Base-by-base conservation (phyloP, 2,113 vertebrate genomes). In the Plectropomus leopardus region DNA sequence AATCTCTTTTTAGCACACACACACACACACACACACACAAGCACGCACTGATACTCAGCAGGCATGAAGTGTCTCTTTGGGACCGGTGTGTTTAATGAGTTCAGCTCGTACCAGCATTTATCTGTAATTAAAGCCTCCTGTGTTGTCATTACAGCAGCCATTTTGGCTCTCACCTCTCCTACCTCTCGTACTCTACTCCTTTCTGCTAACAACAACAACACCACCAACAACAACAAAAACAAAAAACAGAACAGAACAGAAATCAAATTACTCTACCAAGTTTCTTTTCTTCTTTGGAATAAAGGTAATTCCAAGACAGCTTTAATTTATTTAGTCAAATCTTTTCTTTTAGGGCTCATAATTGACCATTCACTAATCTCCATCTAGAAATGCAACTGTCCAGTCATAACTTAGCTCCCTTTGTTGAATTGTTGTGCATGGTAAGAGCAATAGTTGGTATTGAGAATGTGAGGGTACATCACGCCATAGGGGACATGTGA, bases 81-180 rank as follows among this genome's bases (percentile, higher is more conserved):
- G 76, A 61, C 76, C 44, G 4, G 72, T 44, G 72, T 66, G 17
- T 40, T 63, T 85, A 88, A 91, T 88, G 77, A 87, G 84, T 83
- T 86, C 83, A 85, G 48, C 60, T 63, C 77, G 0, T 77, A 51
- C 75, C 82, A 68, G 68, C 80, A 34, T 78, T 83, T 63, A 85
- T 84, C 73, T 88, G 87, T 89, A 86, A 91, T 89, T 89, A 91
- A 86, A 85, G 28, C 71, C 72, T 82, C 45, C 42, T 24, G 14
- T 70, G 40, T 77, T 82, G 57, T 87, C 72, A 85, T 88, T 80
- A 86, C 73, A 78, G 76, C 54, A 76, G 61, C 23, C 48, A 7
- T 32, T 78, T 61, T 54, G 50, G 47, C 55, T 78, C 45, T 26
- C 5, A 23, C 60, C 16, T 54, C 26, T 55, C 57, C 23, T n/a